phyloP scores from a whole-genome alignment of 1,140 invertebrate species.

The Drosophila orena region DNA sequence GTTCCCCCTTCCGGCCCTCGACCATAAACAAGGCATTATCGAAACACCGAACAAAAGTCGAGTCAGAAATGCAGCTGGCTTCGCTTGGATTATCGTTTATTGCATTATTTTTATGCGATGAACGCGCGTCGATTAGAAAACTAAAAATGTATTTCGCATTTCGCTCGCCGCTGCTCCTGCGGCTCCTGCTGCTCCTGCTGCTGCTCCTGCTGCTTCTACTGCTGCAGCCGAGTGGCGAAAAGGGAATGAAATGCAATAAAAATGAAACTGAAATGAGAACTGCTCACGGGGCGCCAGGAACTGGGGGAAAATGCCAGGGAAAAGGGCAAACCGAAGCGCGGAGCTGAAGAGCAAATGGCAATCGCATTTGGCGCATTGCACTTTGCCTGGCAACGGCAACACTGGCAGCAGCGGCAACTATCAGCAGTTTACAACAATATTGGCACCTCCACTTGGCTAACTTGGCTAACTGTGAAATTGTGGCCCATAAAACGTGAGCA shows the following conservation, averaged over 20 bases:
- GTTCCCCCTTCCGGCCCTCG: not conserved
- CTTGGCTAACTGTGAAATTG: conserved; percentile 77
- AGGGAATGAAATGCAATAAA: conserved; percentile 74
- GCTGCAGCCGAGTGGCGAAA: conserved; percentile 50
- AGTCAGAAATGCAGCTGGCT: conserved; percentile 65
- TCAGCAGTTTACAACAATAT: conserved; percentile 83
- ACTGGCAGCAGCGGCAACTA: conserved; percentile 60
- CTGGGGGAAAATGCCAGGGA: not conserved
- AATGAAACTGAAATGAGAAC: conserved; percentile 53
- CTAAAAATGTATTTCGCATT: conserved; percentile 80
- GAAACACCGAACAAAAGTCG: conserved; percentile 52
- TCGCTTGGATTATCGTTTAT: conserved; percentile 75
- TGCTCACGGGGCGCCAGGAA: conserved; percentile 6
- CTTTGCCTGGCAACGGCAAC: conserved; percentile 40
- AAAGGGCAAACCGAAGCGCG: conserved; percentile 1
- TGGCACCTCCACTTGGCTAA: conserved; percentile 70
- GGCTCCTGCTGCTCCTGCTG: not conserved
- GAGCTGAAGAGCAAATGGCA: conserved; percentile 72
- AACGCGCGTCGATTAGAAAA: conserved; percentile 83
- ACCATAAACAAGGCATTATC: conserved; percentile 73
- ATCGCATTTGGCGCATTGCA: conserved; percentile 79
- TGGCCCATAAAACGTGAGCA: conserved; percentile 78
- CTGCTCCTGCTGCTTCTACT: too few relatives aligned
- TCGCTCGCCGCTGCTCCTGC: conserved; percentile 4
- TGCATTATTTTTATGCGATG: conserved; percentile 83